phyloP scores from a whole-genome alignment of 2,113 vertebrate species.

The Hippotragus niger region DNA sequence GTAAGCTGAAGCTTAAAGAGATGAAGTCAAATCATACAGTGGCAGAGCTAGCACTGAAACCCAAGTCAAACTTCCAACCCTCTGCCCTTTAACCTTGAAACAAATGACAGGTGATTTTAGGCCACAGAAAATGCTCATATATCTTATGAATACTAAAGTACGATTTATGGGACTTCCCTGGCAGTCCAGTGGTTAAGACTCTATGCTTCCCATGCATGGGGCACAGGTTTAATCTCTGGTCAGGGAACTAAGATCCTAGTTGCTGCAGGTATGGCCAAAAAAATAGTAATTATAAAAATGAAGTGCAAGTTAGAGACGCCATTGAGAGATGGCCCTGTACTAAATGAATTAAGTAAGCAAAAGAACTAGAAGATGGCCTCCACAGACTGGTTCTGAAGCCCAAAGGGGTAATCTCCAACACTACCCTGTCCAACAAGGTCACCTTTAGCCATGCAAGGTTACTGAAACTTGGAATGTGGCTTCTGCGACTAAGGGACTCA shows the following conservation, averaged over 20 bases:
- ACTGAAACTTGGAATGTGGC: background rate
- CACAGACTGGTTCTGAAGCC: background rate
- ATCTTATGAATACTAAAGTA: background rate
- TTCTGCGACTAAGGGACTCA: background rate
- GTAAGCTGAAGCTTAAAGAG: background rate
- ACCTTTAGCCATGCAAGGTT: rapidly evolving
- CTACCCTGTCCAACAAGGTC: rapidly evolving
- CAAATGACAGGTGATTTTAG: background rate
- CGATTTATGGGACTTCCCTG: background rate
- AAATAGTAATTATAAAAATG: background rate
- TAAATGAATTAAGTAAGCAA: background rate
- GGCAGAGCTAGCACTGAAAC: background rate
- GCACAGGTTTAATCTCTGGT: background rate
- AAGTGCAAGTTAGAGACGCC: background rate
- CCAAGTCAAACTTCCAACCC: background rate
- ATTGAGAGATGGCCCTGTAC: background rate
- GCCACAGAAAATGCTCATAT: background rate
- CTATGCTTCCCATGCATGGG: background rate
- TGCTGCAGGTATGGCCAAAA: background rate
- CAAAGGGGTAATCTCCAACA: background rate
- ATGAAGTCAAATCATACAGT: background rate
- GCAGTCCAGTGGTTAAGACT: background rate
- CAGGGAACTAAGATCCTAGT: background rate
- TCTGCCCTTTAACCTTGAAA: background rate
- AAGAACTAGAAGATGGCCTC: background rate